These are phyloP conservation scores for Drosophila persimilis DNA, from an alignment of 1,140 invertebrate genomes.

Conservation along the genomic window DNA sequence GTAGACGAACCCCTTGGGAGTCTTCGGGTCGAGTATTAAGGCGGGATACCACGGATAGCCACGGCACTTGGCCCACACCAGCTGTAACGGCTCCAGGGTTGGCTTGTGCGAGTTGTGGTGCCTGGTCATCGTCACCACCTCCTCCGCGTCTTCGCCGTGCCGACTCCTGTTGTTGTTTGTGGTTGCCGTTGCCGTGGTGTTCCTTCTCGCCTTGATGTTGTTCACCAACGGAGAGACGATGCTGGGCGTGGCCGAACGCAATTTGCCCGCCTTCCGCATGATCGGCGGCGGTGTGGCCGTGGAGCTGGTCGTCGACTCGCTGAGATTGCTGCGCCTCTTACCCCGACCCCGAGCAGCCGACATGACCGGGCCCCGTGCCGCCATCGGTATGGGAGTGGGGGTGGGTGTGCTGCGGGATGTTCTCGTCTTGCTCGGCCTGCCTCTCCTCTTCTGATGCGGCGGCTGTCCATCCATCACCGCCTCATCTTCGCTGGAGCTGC, in stretches of 20 bases:
- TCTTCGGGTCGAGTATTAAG: slow-evolving; percentile 96
- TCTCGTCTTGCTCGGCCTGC: slow-evolving; percentile 36
- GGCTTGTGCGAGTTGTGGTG: slow-evolving; percentile 62
- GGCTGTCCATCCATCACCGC: slow-evolving; percentile 24
- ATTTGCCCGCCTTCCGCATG: slow-evolving; percentile 49
- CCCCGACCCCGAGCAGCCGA: slow-evolving; percentile 47
- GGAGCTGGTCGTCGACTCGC: slow-evolving; percentile 66
- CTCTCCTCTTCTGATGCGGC: slow-evolving; percentile 9
- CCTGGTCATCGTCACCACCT: slow-evolving; percentile 33
- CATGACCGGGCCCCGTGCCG: slow-evolving; percentile 29
- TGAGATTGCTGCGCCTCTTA: slow-evolving; percentile 68
- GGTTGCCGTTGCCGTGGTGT: slow-evolving; percentile 40
- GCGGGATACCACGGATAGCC: slow-evolving; percentile 99
- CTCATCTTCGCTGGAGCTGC: slow-evolving; percentile 57
- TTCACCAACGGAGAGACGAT: slow-evolving; percentile 55
- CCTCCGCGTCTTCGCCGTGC: slow-evolving; percentile 42
- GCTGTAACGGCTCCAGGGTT: slow-evolving; percentile 91
- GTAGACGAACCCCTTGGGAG: slow-evolving; percentile 94
- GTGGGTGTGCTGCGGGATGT: slow-evolving; percentile 69
- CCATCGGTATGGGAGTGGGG: slow-evolving; percentile 20
- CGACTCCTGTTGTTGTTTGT: slow-evolving; percentile 59
- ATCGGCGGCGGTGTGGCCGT: slow-evolving; percentile 66
- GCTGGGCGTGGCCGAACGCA: slow-evolving; percentile 68
- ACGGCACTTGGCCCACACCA: slow-evolving; percentile 98
- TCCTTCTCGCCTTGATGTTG: slow-evolving; percentile 62